Base-by-base conservation (phyloP, 2,797 vertebrate genomes). In the Xenentodon cancila region DNA sequence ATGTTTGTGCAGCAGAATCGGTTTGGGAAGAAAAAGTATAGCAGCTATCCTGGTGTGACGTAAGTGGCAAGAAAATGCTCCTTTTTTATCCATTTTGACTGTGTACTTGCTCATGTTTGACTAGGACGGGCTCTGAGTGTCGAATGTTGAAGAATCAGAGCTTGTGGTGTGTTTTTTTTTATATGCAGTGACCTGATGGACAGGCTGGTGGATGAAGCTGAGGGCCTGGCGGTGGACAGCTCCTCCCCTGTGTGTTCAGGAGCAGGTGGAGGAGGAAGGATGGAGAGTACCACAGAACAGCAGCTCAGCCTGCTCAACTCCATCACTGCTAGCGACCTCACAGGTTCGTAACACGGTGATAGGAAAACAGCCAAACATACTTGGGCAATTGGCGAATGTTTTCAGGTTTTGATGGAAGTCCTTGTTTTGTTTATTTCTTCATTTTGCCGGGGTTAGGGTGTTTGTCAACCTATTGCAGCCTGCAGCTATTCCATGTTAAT, bases 21-120 rank as follows among this genome's bases (percentile, higher is more conserved):
- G 50, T 99, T 99, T 74, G 96, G 97, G 69, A 99, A 99, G 93
- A 99, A 99, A 89, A 96, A 96, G 66, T 99, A 97, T 6, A 97
- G 96, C 87, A 97, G 96, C 90, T 98, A 99, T 77, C 97, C 98
- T 2, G 97, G 97, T 68, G 97, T 99, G 64, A 99, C 97, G 97
- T 99, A 91, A 96, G 97, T 97, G 22, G 6, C 17, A 16, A 1
- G 44, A 64, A 22, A 4, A 9, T 9, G 0, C 1, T 12, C 1
- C 42, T 5, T 58, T 5, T 58, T 48, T 4, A 40, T 15, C 37
- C 3, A 15, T 40, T 40, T 37, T 15, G 37, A 40, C 13, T 40
- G 12, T 40, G 37, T 40, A 13, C 37, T 40, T 7, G 17, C 43
- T 18, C 11, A 18, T 11, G 17, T 46, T 46, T 11, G 9, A 46